Conservation (phyloP, 2,888 invertebrate genomes). For the Latrodectus hesperus region DNA sequence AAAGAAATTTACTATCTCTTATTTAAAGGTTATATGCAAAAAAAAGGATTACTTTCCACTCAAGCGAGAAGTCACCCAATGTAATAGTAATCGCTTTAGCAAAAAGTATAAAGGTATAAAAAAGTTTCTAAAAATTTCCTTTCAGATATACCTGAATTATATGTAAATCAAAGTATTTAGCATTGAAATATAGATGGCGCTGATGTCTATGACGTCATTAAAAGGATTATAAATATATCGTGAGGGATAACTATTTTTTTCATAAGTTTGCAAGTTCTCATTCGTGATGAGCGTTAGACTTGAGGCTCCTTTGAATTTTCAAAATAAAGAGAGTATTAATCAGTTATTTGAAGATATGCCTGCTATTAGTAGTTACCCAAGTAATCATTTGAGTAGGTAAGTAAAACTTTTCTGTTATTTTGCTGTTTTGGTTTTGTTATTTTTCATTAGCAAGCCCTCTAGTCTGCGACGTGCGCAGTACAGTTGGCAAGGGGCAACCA, state of each 20-base stretch:
- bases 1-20: too few relatives aligned
- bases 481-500: slow-evolving; percentile 5
- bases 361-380: slow-evolving; percentile 60
- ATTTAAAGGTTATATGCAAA: too few relatives aligned
- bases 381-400: slow-evolving; percentile 49
- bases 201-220: slow-evolving; percentile 42
- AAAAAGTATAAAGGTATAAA: too few relatives aligned
- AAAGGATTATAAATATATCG: slow-evolving; percentile 41
- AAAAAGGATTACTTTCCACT: too few relatives aligned
- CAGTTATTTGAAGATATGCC: slow-evolving; percentile 65
- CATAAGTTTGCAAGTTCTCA: slow-evolving; percentile 32
- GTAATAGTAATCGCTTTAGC: too few relatives aligned
- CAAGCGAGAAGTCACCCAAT: too few relatives aligned
- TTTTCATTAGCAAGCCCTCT: not conserved
- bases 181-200: slow-evolving; percentile 37
- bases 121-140: too few relatives aligned
- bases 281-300: slow-evolving; percentile 60
- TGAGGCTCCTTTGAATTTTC: slow-evolving; percentile 26
- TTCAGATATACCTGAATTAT: too few relatives aligned
- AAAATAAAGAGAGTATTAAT: slow-evolving; percentile 63
- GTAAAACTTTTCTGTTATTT: slow-evolving; percentile 5
- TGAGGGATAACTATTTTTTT: not conserved
- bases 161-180: too few relatives aligned
- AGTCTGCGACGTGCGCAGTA: slow-evolving; percentile 32
- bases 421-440: not conserved